Evolutionary conservation across 1,140 invertebrate genomes (phyloP).

Genomic region (Caerostris extrusa): DNA sequence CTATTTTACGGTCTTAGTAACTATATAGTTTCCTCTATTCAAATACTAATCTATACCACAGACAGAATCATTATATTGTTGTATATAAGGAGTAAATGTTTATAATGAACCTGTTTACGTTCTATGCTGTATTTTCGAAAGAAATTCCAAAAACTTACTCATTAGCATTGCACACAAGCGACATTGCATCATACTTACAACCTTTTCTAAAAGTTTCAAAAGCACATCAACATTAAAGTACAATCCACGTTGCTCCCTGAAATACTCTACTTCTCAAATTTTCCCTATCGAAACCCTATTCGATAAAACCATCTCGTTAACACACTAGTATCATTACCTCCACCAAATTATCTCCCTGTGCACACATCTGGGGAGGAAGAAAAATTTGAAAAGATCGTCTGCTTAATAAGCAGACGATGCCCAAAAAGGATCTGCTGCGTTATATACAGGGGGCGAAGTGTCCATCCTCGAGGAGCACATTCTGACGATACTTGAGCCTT

Average conservation of each 20-base stretch:
- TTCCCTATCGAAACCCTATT: neutral
- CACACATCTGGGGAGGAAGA: neutral
- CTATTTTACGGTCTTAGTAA: too few species aligned
- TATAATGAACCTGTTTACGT: too few species aligned
- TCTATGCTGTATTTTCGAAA: too few species aligned
- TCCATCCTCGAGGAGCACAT: neutral
- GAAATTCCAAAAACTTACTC: too few species aligned
- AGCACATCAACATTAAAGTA: neutral
- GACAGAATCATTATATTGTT: too few species aligned
- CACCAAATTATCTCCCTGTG: slow-evolving; percentile 2
- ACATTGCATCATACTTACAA: too few species aligned
- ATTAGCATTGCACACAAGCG: too few species aligned
- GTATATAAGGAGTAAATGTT: too few species aligned
- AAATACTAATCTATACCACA: too few species aligned
- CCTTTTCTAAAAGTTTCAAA: neutral
- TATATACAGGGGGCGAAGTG: neutral
- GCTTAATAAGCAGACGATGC: slow-evolving; percentile 22
- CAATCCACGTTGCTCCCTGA: neutral
- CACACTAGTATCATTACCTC: neutral
- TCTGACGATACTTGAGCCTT: neutral
- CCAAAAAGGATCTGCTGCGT: neutral
- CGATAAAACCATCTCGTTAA: neutral
- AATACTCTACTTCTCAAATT: neutral
- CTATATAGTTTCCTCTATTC: too few species aligned
- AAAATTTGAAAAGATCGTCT: neutral